Conservation (phyloP, 2,888 invertebrate genomes). For the Osedax fenrisi region DNA sequence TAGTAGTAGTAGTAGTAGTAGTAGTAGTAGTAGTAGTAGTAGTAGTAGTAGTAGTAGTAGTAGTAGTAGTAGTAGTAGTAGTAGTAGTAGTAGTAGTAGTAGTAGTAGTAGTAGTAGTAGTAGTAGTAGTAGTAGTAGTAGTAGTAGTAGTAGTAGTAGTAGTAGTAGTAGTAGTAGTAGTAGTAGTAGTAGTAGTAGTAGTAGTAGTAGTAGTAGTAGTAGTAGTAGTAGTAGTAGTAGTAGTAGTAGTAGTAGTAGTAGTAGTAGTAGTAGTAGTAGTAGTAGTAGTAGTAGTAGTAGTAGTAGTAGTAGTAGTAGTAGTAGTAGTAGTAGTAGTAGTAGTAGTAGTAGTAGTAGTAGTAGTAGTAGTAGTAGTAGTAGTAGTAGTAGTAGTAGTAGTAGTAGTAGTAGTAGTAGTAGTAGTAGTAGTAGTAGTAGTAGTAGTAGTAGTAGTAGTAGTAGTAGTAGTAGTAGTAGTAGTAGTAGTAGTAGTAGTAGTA, state of each 20-base stretch:
- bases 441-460: not conserved
- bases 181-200: not conserved
- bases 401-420: not conserved
- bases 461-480: not conserved
- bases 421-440: not conserved
- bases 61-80: not conserved
- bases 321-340: not conserved
- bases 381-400: not conserved
- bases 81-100: not conserved
- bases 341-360: not conserved
- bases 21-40: not conserved
- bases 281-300: not conserved
- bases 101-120: not conserved
- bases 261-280: not conserved
- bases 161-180: not conserved
- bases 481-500: not conserved
- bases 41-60: not conserved
- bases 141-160: not conserved
- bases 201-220: not conserved
- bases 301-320: not conserved
- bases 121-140: not conserved
- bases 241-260: not conserved
- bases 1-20: not conserved
- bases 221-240: not conserved
- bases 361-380: not conserved